These are phyloP conservation scores for Chesias legatella DNA, from an alignment of 2,888 invertebrate species.

Conservation along the genomic window DNA sequence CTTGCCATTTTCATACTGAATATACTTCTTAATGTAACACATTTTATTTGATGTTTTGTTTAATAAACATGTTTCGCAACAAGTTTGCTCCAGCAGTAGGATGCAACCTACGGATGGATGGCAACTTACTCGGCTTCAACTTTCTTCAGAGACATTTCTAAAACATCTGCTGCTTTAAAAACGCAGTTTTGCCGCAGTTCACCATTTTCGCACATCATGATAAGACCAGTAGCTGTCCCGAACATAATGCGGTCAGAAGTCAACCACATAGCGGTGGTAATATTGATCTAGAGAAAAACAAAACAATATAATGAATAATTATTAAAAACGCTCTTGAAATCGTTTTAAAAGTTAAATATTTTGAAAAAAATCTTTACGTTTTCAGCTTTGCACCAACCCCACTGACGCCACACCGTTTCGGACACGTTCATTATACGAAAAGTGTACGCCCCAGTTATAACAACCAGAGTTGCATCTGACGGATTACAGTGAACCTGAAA, in stretches of 20 bases:
- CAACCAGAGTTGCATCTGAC: slow-evolving; percentile 86
- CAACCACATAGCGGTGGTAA: slow-evolving; percentile 90
- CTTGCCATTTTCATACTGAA: slow-evolving; percentile 1
- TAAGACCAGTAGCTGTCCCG: slow-evolving; percentile 87
- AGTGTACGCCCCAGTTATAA: slow-evolving; percentile 82
- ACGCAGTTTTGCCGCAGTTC: slow-evolving; percentile 85
- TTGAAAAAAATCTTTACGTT: slow-evolving; percentile 71
- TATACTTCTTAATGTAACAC: no score
- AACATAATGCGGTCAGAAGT: slow-evolving; percentile 90
- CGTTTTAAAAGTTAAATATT: no score
- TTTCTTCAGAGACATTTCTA: slow-evolving; percentile 82
- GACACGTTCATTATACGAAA: slow-evolving; percentile 88
- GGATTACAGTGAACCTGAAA: slow-evolving; percentile 88
- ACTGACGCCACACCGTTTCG: slow-evolving; percentile 90
- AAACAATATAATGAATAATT: no score
- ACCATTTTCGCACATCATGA: slow-evolving; percentile 91
- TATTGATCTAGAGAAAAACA: slow-evolving; percentile 73
- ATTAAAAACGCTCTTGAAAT: no score
- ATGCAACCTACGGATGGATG: no score
- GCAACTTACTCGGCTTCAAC: slow-evolving; percentile 76
- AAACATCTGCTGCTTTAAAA: slow-evolving; percentile 82
- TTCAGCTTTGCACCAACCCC: slow-evolving; percentile 91
- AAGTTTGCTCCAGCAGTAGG: no score
- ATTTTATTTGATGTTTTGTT: no score
- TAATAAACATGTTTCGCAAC: no score